These are phyloP conservation scores for Teleogryllus oceanicus DNA, from an alignment of 2,888 invertebrate species.

Conservation along the genomic window DNA sequence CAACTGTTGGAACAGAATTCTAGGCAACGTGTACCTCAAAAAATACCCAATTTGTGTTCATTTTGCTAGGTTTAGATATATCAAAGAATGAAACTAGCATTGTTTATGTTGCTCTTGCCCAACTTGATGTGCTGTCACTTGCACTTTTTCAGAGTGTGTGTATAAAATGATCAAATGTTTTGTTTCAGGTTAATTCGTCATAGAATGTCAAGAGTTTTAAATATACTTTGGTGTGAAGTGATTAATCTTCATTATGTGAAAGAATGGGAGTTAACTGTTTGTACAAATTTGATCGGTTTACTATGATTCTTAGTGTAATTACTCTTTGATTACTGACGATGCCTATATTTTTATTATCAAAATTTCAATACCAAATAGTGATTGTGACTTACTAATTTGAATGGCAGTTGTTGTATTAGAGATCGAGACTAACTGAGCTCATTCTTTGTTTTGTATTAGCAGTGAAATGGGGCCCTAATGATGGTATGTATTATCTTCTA, in stretches of 20 bases:
- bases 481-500: too few species aligned
- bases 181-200: constrained; percentile 18
- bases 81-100: neutral
- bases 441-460: too few species aligned
- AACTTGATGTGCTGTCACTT: neutral
- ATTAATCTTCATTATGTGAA: constrained; percentile 10
- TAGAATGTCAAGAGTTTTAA: constrained; percentile 10
- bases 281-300: constrained; percentile 11
- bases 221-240: constrained; percentile 18
- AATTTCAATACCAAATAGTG: neutral
- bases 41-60: too few species aligned
- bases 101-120: neutral
- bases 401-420: neutral
- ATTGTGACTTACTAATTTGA: neutral
- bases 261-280: constrained; percentile 6
- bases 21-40: too few species aligned
- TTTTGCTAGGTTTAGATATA: too few species aligned
- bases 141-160: neutral
- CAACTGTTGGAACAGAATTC: too few species aligned
- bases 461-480: too few species aligned
- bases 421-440: too few species aligned
- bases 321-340: neutral
- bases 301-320: neutral
- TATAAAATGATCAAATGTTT: neutral
- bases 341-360: constrained; percentile 18